Base-by-base conservation (phyloP, 2,888 invertebrate species). In the Sinelater perroti region DNA sequence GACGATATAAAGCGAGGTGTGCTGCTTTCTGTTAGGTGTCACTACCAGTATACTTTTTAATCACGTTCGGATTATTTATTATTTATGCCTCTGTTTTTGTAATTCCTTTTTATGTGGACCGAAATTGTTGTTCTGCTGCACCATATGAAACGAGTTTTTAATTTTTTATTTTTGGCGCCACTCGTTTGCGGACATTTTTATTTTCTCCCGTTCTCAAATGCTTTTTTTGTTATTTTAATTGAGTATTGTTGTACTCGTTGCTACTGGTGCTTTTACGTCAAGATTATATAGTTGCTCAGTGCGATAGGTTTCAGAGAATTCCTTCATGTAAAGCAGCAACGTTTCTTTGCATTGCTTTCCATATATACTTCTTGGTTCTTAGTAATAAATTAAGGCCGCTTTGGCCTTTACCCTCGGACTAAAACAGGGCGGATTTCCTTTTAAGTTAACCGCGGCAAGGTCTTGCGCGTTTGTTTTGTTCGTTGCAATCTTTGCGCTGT, bases 21-120 rank as follows among this genome's bases (percentile, higher is more conserved):
- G 54, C 49, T 53, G 63, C 54, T 60, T 60, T 53, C 57, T 55
- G 55, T 56, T 61, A 63, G 63, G 56, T 68, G 68, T 68, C 68
- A 67, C 68, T 68, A 66, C 62, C 55, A 58, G 61, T 66, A 67
- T 60, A 61, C 64, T 65, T 65, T 63, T 65, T 65, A 65, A 65
- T 65, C 65, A 61, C 63, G 58, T 61, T 65, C 57, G 56, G 44
- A 63, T 61, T 60, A 63, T 65, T 63, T 65, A 65, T 63, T 61
- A 65, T 65, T 65, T 60, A 65, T 54, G 38, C 40, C 40, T 52
- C 33, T 45, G 56, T 60, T 60, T 51, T 56, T 47, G 35, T 59
- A 54, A 49, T 59, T 56, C 31, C 30, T 54, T 59, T 55, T 59
- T 50, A 33, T 38, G 40, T 21, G 35, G 42, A 56, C 13, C 30